phyloP scores from a whole-genome alignment of 2,113 vertebrate genomes.

The Camelus bactrianus region DNA sequence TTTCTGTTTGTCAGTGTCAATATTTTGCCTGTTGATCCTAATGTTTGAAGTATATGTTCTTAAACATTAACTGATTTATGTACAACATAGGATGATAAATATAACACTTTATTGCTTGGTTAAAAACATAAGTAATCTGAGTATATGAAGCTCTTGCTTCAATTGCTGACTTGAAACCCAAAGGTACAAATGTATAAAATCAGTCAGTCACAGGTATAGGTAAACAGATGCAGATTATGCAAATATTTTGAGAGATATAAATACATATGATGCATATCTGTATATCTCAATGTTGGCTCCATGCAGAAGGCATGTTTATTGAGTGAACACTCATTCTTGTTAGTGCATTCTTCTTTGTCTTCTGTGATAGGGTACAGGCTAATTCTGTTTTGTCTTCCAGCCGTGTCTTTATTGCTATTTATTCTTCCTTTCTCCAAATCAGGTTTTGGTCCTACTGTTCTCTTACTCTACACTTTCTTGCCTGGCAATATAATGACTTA shows the following conservation, averaged over 20 bases:
- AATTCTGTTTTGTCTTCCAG: not conserved
- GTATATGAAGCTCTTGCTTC: not conserved
- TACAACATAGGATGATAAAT: not conserved
- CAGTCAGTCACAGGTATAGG: not conserved
- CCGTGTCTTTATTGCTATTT: not conserved
- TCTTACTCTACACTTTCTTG: not conserved
- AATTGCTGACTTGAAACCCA: not conserved
- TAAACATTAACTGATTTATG: not conserved
- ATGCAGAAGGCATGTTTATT: not conserved
- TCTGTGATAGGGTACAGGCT: not conserved
- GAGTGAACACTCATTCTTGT: not conserved
- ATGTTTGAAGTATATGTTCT: not conserved
- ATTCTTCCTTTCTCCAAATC: not conserved
- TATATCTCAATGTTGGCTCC: not conserved
- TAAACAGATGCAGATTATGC: not conserved
- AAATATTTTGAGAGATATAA: not conserved
- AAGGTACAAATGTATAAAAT: not conserved
- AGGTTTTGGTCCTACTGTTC: not conserved
- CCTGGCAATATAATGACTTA: not conserved
- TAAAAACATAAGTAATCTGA: not conserved
- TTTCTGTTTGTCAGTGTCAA: not conserved
- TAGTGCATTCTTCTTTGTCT: not conserved
- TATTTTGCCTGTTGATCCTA: not conserved
- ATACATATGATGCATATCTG: not conserved
- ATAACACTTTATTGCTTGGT: not conserved